Evolutionary conservation across 2,113 vertebrate species (phyloP).

Genomic region (Microcebus griseorufus): DNA sequence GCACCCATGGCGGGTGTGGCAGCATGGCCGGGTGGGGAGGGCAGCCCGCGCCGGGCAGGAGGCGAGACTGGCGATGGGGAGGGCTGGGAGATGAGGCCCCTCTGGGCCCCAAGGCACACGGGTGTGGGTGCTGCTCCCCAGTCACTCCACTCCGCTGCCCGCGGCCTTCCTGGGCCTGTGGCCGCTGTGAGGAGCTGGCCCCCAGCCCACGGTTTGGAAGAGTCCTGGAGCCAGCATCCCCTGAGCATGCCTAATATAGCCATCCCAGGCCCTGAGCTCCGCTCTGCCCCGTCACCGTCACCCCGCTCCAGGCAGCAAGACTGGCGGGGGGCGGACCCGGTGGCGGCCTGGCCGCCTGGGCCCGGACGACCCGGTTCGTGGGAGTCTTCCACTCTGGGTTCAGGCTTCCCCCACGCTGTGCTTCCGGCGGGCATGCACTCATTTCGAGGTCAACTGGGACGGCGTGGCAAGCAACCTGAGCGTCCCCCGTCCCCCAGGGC

Average conservation of each 20-base stretch:
- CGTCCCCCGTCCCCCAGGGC: neutral
- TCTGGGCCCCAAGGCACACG: neutral
- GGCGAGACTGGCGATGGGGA: neutral
- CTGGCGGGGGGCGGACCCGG: neutral
- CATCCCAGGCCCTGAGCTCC: neutral
- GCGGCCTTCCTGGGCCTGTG: neutral
- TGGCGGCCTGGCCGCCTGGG: neutral
- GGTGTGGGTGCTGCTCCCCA: neutral
- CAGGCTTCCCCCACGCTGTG: no score
- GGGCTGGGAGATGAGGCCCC: neutral
- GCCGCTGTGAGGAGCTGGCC: conserved; percentile 58
- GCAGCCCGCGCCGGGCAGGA: neutral
- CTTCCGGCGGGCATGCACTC: neutral
- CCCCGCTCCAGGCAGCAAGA: neutral
- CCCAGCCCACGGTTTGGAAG: conserved; percentile 49
- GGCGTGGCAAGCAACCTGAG: neutral
- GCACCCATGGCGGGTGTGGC: rapidly evolving
- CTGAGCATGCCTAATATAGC: conserved; percentile 72
- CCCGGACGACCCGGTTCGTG: neutral
- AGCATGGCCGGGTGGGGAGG: no score
- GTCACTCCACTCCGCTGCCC: neutral
- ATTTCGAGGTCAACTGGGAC: neutral
- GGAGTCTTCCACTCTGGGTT: neutral
- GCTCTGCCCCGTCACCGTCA: neutral
- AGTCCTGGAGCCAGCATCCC: conserved; percentile 50